These are phyloP conservation scores for Delphinapterus leucas DNA, from an alignment of 2,113 vertebrate species.

Conservation along the genomic window DNA sequence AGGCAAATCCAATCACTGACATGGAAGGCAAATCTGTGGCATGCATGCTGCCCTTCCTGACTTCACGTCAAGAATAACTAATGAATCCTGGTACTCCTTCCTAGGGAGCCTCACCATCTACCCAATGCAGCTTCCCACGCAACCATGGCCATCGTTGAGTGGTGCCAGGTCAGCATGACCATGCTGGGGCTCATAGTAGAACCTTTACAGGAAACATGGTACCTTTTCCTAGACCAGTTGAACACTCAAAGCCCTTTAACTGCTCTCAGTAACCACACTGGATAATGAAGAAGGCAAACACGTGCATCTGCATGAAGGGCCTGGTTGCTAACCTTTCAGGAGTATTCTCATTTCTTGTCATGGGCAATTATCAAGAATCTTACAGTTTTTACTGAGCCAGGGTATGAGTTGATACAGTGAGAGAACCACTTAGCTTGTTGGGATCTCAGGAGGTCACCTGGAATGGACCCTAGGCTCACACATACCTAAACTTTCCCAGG, in stretches of 20 bases:
- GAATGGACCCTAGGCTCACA: neutral
- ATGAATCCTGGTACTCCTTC: neutral
- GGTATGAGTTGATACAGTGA: neutral
- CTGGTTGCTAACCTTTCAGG: neutral
- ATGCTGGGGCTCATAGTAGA: neutral
- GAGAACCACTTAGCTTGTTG: neutral
- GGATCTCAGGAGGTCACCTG: neutral
- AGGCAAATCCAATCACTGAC: neutral
- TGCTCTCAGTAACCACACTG: neutral
- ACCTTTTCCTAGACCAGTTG: neutral
- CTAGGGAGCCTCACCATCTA: neutral
- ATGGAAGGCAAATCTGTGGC: neutral
- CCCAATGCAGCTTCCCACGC: neutral
- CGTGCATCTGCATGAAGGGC: fast-evolving
- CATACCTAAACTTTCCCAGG: neutral
- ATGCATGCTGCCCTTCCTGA: neutral
- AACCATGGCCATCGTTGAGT: too few species aligned
- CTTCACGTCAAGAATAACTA: neutral
- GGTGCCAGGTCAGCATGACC: neutral
- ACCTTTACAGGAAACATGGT: neutral
- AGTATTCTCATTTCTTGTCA: neutral
- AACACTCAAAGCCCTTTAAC: neutral
- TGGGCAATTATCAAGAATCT: neutral
- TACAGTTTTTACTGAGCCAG: neutral
- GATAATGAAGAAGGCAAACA: neutral